Evolutionary conservation across 2,888 invertebrate species (phyloP), one percentile per base, ranked within the genome.

Genomic region (Carterocephalus palaemon): DNA sequence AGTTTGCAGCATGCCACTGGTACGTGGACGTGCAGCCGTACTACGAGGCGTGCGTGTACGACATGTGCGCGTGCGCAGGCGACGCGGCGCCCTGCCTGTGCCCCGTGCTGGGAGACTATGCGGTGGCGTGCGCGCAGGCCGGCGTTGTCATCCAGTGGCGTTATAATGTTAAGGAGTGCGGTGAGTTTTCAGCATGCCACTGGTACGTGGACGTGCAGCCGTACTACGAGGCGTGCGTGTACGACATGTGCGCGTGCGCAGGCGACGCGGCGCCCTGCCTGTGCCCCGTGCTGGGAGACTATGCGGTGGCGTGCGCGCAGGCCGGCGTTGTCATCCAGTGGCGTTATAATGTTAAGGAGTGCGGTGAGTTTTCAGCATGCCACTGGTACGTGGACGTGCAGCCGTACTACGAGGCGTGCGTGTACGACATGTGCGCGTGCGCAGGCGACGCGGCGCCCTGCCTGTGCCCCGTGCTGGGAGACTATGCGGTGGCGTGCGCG

Each of bases 191-290:
- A 92, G 95, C 89, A n/a, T 96, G 96, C 56, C 94, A 94, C 68
- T 92, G 91, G 88, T 85, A 90, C 62, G 94, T 96, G 9, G 95
- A 95, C 68, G 93, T 94, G 3, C 90, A 92, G 48, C 88, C 90
- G 1, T 96, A 89, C 77, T 93, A 95, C 75, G 90, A 92, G 58
- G 90, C 94, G 69, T 97, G 97, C 68, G 66, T 95, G 61, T 96
- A 93, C 75, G 97, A 97, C 70, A 90, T 96, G 84, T 97, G 97
- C 70, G 92, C 95, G 8, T 97, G 97, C 70, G 89, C 90, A 39
- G 72, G 73, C 22, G 86, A 84, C 59, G 70, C 75, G 2, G 51
- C 83, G 20, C 82, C 80, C 49, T 96, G 95, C 62, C 88, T 94
- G 48, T 97, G 97, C 67, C 93, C 95, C n/a, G 90, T 93, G 32